Percentiles rank a stretch among this genome's conserved stretches.
These are phyloP conservation scores for Phoxinus dragarum DNA, from an alignment of 2,797 vertebrate genomes.

Conservation along the genomic window DNA sequence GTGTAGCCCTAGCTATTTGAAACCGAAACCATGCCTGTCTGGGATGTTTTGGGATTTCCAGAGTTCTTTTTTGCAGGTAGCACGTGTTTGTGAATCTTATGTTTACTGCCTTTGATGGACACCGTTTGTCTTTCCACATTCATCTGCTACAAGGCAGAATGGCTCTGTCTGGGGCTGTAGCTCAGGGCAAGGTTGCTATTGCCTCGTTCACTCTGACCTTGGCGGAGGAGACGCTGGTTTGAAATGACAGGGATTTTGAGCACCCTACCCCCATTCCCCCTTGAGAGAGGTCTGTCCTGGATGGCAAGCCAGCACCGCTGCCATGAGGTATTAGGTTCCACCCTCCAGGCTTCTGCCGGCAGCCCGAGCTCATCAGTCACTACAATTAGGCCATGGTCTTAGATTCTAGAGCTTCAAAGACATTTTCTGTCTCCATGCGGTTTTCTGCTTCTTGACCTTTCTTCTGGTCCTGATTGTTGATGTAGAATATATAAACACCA, in stretches of 20 bases:
- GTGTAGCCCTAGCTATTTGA: not conserved
- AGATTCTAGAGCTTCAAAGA: slow-evolving; percentile 64
- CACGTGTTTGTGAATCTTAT: not conserved
- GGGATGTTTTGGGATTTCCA: slow-evolving; percentile 16
- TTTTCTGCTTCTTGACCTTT: slow-evolving; percentile 52
- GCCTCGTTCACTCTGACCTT: slow-evolving; percentile 66
- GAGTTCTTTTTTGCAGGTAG: not conserved
- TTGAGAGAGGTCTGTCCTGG: slow-evolving; percentile 64
- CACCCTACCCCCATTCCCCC: slow-evolving; percentile 60
- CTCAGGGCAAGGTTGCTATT: slow-evolving; percentile 65
- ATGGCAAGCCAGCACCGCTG: slow-evolving; percentile 59
- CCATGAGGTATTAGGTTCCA: slow-evolving; percentile 64
- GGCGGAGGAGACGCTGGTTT: slow-evolving; percentile 71
- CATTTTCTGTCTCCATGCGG: slow-evolving; percentile 32
- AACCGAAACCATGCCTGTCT: slow-evolving; percentile 6
- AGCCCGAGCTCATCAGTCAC: slow-evolving; percentile 79
- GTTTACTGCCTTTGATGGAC: slow-evolving; percentile 21
- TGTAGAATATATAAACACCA: slow-evolving; percentile 39
- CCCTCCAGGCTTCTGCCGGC: slow-evolving; percentile 71
- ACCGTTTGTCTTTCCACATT: not conserved
- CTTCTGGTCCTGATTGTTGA: slow-evolving; percentile 41
- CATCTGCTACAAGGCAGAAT: slow-evolving; percentile 41
- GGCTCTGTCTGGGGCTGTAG: slow-evolving; percentile 35
- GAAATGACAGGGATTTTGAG: slow-evolving; percentile 76
- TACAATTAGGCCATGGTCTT: slow-evolving; percentile 81